These are phyloP conservation scores for Macaria liturata DNA, from an alignment of 2,888 invertebrate species.

Conservation along the genomic window DNA sequence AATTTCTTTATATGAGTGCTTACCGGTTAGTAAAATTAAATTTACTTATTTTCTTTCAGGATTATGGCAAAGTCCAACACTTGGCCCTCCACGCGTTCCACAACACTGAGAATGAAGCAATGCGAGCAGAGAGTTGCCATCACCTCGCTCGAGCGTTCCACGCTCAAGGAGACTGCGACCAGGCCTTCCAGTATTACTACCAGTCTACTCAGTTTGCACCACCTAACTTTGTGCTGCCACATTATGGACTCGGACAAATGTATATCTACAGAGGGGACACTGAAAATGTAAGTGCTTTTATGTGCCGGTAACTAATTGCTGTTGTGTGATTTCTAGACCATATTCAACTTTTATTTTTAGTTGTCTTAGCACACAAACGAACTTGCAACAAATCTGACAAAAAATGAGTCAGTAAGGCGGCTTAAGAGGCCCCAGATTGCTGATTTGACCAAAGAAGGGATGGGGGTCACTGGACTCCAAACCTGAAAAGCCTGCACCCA, in stretches of 20 bases:
- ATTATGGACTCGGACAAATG: constrained; percentile 99
- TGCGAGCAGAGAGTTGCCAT: constrained; percentile 99
- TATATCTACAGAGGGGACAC: constrained; percentile 98
- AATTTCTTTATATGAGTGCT: too few relatives aligned
- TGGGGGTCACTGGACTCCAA: too few relatives aligned
- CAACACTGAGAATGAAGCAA: constrained; percentile 99
- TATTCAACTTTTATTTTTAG: too few relatives aligned
- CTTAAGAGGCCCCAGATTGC: too few relatives aligned
- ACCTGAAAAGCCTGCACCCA: too few relatives aligned
- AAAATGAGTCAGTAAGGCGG: too few relatives aligned
- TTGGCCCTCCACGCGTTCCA: constrained; percentile 98
- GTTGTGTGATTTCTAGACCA: not conserved
- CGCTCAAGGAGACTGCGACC: constrained; percentile 96
- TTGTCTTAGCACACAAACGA: too few relatives aligned
- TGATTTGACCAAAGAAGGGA: too few relatives aligned
- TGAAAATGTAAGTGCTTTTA: constrained; percentile 88
- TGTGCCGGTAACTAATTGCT: not conserved
- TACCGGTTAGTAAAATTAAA: too few relatives aligned
- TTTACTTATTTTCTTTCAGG: constrained; percentile 69
- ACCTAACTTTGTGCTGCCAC: constrained; percentile 96
- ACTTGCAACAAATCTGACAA: too few relatives aligned
- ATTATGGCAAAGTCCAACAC: constrained; percentile 98
- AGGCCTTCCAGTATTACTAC: constrained; percentile 99
- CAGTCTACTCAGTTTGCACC: constrained; percentile 99
- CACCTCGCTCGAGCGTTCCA: constrained; percentile 98